Percentiles rank a stretch among this genome's conserved stretches.
These are phyloP conservation scores for Scomber scombrus DNA, from an alignment of 2,113 vertebrate species.

Conservation along the genomic window DNA sequence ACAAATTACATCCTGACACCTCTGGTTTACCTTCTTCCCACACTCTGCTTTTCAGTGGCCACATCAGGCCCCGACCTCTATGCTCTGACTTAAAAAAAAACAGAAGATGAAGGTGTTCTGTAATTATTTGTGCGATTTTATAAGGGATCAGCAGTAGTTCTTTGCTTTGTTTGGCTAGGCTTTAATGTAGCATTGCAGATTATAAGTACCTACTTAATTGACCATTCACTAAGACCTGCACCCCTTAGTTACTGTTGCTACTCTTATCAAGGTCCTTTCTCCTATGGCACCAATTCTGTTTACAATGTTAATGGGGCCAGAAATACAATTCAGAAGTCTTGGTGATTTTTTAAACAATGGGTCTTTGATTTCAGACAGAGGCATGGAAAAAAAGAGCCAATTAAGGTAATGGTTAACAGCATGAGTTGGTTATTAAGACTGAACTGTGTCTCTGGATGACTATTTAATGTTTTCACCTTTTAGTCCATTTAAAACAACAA, in stretches of 20 bases:
- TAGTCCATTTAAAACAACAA: not conserved
- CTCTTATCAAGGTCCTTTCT: no score
- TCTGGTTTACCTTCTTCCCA: conserved; percentile 34
- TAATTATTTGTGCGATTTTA: conserved; percentile 13
- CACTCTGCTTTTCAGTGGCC: conserved; percentile 24
- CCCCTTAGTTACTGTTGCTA: not conserved
- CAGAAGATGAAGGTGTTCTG: conserved; percentile 20
- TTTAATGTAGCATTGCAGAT: not conserved
- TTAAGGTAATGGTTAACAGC: not conserved
- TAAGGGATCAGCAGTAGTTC: not conserved
- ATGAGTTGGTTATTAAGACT: not conserved
- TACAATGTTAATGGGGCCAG: not conserved
- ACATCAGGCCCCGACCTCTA: not conserved
- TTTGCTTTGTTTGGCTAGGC: conserved; percentile 4
- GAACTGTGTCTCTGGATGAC: not conserved
- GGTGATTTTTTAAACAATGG: not conserved
- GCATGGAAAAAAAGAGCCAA: not conserved
- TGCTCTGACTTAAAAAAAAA: conserved; percentile 15
- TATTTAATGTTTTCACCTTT: not conserved
- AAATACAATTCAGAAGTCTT: not conserved
- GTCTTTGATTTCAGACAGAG: not conserved
- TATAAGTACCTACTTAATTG: not conserved
- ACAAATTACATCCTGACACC: conserved; percentile 52
- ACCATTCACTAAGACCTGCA: not conserved
- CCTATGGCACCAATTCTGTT: not conserved